Conservation (phyloP, 2,113 vertebrate species). For the Chionis minor region DNA sequence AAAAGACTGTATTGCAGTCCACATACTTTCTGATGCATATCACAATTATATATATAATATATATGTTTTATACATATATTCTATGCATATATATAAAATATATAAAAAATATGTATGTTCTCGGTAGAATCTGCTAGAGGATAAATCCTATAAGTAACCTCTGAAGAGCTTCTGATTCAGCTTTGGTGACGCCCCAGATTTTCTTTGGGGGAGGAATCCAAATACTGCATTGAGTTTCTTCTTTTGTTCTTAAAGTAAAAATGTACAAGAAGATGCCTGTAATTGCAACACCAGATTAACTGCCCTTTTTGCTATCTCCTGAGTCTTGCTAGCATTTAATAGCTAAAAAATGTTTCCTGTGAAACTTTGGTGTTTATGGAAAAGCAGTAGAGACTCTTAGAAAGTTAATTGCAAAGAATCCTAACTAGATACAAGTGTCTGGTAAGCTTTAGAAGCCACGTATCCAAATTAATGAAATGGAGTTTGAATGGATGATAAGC, state of each 20-base stretch:
- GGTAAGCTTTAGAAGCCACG: background rate
- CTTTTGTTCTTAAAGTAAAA: background rate
- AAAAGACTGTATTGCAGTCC: background rate
- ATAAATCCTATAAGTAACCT: background rate
- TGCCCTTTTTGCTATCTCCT: background rate
- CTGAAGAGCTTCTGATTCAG: background rate
- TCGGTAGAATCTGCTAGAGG: background rate
- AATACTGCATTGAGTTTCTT: background rate
- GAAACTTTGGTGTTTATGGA: background rate
- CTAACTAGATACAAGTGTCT: background rate
- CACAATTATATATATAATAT: background rate
- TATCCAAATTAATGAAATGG: background rate
- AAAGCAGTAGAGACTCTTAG: background rate
- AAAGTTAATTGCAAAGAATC: background rate
- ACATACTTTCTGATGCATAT: background rate
- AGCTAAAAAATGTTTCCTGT: background rate
- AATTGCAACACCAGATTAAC: background rate
- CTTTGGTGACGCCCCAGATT: background rate
- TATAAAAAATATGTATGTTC: background rate
- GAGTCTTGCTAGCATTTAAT: background rate
- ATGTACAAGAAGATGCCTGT: background rate
- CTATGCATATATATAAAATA: background rate
- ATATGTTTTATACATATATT: background rate
- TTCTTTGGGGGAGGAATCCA: background rate
- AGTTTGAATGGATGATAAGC: background rate